phyloP scores from a whole-genome alignment of 2,113 vertebrate species.

The Nothobranchius kuhntae region DNA sequence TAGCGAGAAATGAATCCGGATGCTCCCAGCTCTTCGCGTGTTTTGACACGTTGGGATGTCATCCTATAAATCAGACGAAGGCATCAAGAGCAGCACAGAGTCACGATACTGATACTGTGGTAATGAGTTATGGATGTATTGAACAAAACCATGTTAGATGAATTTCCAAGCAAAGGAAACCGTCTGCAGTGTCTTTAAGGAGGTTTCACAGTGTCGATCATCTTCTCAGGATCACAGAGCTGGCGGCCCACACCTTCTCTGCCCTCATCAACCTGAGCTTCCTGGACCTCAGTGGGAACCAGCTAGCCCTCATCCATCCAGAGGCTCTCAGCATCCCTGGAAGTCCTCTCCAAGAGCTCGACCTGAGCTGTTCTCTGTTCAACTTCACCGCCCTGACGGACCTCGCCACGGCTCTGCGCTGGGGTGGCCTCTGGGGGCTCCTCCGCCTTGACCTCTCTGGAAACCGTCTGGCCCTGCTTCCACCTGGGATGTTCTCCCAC shows the following conservation, averaged over 20 bases:
- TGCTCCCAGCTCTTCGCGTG: no score
- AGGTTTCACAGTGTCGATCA: conserved; percentile 31
- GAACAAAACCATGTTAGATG: neutral
- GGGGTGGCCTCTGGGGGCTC: conserved; percentile 67
- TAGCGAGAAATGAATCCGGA: no score
- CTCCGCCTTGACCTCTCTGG: conserved; percentile 70
- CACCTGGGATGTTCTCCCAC: conserved; percentile 62
- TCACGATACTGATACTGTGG: no score
- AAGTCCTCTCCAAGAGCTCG: conserved; percentile 80
- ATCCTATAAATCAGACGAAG: no score
- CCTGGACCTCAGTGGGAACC: conserved; percentile 79
- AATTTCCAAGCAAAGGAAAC: neutral
- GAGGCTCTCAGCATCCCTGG: conserved; percentile 75
- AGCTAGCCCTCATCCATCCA: conserved; percentile 74
- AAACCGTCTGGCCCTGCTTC: conserved; percentile 62
- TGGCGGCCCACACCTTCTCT: conserved; percentile 76
- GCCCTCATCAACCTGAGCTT: conserved; percentile 67
- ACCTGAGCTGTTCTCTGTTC: conserved; percentile 75
- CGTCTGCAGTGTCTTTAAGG: neutral
- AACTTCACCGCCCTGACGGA: conserved; percentile 72
- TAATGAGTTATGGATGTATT: neutral
- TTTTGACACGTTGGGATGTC: no score
- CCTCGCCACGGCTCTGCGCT: conserved; percentile 67
- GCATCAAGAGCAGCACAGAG: no score
- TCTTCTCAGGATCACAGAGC: conserved; percentile 72